Evolutionary conservation across 2,888 invertebrate genomes (phyloP), one percentile per base, ranked within the genome.

Genomic region (Microctonus aethiopoides): DNA sequence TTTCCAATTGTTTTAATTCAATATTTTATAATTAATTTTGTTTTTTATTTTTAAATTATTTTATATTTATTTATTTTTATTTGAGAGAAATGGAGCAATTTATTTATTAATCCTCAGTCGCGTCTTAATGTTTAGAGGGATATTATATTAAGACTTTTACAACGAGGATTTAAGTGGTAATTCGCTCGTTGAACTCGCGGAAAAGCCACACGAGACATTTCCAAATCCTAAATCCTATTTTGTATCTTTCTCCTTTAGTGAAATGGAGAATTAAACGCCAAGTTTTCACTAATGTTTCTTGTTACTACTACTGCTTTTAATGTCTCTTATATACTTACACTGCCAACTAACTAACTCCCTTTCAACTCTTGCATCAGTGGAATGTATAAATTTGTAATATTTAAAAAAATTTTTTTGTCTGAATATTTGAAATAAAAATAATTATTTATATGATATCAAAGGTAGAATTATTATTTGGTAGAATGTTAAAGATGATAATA

Each of bases 221-320:
- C 63, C 70, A 72, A 70, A 67, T 67, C 54, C 56, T 69, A 69
- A 71, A 64, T 57, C 46, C 67, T 57, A 36, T 26, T 65, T 57
- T 57, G 54, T 52, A 39, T 70, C 59, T 71, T 56, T 68, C 68
- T 24, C 51, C 65, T 39, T 16, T 16, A 16, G 7, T 7, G 46
- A n/a, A n/a, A 16, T 16, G 16, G 46, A 68, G 46, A 73, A 63
- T 74, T 73, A 74, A 74, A 70, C 73, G 75, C 75, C 76, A 83
- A 86, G 85, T 86, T 86, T 84, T 83, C 84, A 83, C 83, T 86
- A 85, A 86, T 85, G 85, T 81, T 80, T 76, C 85, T 85, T 84
- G 85, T 86, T 85, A 77, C 78, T 78, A 78, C 78, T 78, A 78
- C 76, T 79, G 78, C 76, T 46, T 79, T 79, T 85, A 85, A 84